Base-by-base conservation (phyloP, 2,888 invertebrate species). In the Imbricaverruca yamaguchii region DNA sequence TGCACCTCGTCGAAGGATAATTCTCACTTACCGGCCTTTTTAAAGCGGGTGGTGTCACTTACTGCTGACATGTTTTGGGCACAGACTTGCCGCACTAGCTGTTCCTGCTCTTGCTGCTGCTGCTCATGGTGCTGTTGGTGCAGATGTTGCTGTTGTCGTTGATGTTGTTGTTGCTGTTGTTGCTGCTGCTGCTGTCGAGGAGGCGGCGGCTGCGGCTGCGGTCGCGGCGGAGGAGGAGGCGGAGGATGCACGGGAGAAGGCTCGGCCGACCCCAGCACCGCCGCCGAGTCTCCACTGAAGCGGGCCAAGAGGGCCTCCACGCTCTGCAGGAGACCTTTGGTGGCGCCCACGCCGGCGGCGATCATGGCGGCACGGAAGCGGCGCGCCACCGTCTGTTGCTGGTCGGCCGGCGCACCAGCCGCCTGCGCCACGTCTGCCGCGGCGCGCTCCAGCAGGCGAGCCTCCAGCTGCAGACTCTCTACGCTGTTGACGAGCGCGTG, bases 381-480 rank as follows among this genome's bases (percentile, higher is more conserved):
- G 74, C 53, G 74, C 25, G 74, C 18, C 67, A 67, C 23, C 10
- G 13, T 8, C 13, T 67, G 12, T 10, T 25, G n/a, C 6, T 39
- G 39, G 39, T 10, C 4, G 12, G 67, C 11, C 6, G 25, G 39
- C 39, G 15, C 74, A 18, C 53, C 74, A 18, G 74, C 53, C 53
- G 8, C 53, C 23, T 7, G 21, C 74, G 74, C 74, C 18, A 23
- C 53, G 15, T 74, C 53, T 1, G 74, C 74, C 18, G 74, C 74
- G 53, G 53, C 53, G 53, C 21, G 39, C 74, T 74, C 53, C 74
- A 74, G 74, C 18, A 74, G 53, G 7, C 74, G 74, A 53, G 74
- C 74, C 74, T 74, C 74, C 53, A 74, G 39, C 74, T 74, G 74
- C 74, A 74, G 74, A 15, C 74, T 53, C 53, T 74, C 74, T 18